Conservation (phyloP, 2,797 vertebrate genomes). For the Periparus ater region DNA sequence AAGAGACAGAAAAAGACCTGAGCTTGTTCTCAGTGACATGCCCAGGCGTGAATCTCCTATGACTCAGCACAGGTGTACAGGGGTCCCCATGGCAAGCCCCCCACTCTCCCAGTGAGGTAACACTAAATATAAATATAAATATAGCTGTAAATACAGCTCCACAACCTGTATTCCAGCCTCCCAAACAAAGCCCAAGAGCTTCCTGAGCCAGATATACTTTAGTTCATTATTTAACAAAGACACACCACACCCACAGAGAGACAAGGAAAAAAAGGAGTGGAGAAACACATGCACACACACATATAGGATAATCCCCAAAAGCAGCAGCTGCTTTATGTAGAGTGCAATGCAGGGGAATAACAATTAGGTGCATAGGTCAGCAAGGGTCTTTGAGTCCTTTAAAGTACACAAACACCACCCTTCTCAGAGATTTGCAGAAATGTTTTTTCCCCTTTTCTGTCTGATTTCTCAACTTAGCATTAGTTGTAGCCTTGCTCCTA, state of each 20-base stretch:
- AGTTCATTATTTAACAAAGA: not conserved
- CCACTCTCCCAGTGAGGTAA: not conserved
- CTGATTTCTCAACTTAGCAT: not conserved
- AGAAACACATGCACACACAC: not conserved
- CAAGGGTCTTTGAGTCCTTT: not conserved
- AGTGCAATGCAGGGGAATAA: not conserved
- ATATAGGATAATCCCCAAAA: not conserved
- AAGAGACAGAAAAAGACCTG: not conserved
- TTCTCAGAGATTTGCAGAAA: not conserved
- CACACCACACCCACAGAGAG: not conserved
- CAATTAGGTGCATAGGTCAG: not conserved
- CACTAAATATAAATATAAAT: no score
- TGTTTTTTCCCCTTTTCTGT: not conserved
- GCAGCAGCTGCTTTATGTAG: not conserved
- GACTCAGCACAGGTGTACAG: not conserved
- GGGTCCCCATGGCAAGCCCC: not conserved
- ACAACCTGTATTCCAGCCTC: not conserved
- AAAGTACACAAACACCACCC: not conserved
- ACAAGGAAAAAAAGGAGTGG: not conserved
- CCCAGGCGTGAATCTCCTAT: not conserved
- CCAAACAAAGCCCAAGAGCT: not conserved
- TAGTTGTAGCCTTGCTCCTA: not conserved
- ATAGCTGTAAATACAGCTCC: not conserved
- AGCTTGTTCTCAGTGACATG: not conserved
- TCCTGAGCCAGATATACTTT: not conserved